Percentiles rank a stretch among this genome's conserved stretches.
Conservation (phyloP, 2,113 vertebrate genomes). For the Antechinus stuartii region DNA sequence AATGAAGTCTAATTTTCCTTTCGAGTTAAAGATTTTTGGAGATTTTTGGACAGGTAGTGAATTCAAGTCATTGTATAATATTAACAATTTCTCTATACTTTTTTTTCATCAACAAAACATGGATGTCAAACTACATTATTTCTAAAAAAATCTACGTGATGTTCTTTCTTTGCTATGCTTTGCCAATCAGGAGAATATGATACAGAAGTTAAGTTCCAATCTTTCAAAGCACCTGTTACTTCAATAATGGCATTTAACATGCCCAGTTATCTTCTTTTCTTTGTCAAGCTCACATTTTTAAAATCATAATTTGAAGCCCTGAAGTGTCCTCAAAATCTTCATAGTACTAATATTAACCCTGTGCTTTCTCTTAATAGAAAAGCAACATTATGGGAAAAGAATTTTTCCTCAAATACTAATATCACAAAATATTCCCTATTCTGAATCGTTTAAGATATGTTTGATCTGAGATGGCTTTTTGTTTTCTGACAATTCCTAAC, state of each 20-base stretch:
- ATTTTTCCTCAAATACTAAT: not conserved
- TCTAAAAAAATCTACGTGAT: not conserved
- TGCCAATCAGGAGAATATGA: not conserved
- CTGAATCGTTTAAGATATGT: not conserved
- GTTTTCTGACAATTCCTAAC: not conserved
- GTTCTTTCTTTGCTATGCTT: not conserved
- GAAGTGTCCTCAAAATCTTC: not conserved
- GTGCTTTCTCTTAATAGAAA: not conserved
- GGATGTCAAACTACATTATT: not conserved
- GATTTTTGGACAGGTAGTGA: not conserved
- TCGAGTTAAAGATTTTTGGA: not conserved
- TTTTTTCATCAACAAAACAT: not conserved
- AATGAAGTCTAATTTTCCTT: not conserved
- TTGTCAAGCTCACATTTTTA: not conserved
- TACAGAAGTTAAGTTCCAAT: not conserved
- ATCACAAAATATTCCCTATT: not conserved
- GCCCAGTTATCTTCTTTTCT: not conserved
- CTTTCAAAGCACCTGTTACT: not conserved
- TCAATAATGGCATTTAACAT: not conserved
- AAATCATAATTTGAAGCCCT: not conserved
- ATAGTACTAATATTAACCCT: not conserved
- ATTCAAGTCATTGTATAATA: not conserved
- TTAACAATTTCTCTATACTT: not conserved
- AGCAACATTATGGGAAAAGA: not conserved
- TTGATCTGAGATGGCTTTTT: not conserved